These are phyloP conservation scores for Acleris holmiana DNA, from an alignment of 2,888 invertebrate species.

Conservation along the genomic window DNA sequence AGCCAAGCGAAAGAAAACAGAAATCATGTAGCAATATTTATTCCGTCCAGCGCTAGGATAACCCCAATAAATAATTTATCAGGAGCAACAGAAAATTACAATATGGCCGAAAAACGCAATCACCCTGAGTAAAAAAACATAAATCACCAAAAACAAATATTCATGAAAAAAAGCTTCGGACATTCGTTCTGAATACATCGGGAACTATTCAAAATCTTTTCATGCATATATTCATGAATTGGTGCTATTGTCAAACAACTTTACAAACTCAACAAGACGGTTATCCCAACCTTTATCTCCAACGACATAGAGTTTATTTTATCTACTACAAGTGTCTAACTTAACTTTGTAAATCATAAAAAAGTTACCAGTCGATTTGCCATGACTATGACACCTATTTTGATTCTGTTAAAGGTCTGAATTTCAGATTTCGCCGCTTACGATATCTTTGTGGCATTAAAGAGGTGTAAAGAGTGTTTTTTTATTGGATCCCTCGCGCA, in stretches of 20 bases:
- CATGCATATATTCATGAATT: slow-evolving; percentile 49
- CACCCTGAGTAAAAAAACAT: slow-evolving; percentile 39
- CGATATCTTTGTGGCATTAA: slow-evolving; percentile 26
- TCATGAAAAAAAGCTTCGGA: slow-evolving; percentile 42
- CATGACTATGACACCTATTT: slow-evolving; percentile 35
- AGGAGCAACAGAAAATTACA: slow-evolving; percentile 27
- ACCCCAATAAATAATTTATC: slow-evolving; percentile 23
- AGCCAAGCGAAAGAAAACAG: background rate
- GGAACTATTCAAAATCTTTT: slow-evolving; percentile 45
- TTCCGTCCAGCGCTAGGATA: background rate
- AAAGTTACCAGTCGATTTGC: slow-evolving; percentile 43
- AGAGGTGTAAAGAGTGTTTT: slow-evolving; percentile 42
- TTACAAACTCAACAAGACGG: slow-evolving; percentile 7
- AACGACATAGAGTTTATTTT: background rate
- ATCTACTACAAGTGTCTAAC: background rate
- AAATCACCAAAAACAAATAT: slow-evolving; percentile 46
- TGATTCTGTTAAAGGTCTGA: slow-evolving; percentile 30
- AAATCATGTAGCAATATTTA: background rate
- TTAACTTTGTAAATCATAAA: slow-evolving; percentile 41
- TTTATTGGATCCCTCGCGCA: slow-evolving; percentile 41
- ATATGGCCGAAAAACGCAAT: slow-evolving; percentile 30
- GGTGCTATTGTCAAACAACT: slow-evolving; percentile 45
- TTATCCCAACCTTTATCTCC: background rate
- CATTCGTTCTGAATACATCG: slow-evolving; percentile 40
- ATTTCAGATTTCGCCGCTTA: background rate